These are phyloP conservation scores for Eremobia ochroleuca DNA, from an alignment of 2,888 invertebrate species.

Conservation along the genomic window DNA sequence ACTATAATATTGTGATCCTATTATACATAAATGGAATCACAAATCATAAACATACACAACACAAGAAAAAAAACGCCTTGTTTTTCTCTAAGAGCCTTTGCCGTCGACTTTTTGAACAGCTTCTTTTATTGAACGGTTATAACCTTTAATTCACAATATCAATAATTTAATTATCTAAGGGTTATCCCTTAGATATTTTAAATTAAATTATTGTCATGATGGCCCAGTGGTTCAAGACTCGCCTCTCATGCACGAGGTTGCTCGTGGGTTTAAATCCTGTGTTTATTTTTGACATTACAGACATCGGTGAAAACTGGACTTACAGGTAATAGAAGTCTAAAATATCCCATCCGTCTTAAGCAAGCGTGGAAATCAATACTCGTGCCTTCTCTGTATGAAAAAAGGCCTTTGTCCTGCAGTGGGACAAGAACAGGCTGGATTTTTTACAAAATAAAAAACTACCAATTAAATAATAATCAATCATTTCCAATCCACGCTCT, in stretches of 20 bases:
- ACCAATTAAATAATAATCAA: conserved; percentile 6
- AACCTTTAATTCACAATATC: too few relatives aligned
- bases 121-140: conserved; percentile 1
- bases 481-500: conserved; percentile 42
- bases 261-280: background rate
- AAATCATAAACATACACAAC: background rate
- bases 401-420: background rate
- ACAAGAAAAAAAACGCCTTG: too few relatives aligned
- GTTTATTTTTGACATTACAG: background rate
- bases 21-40: background rate
- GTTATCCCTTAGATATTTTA: too few relatives aligned
- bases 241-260: background rate
- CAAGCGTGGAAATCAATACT: background rate
- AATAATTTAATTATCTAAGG: too few relatives aligned
- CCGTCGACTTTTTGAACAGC: background rate
- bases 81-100: background rate
- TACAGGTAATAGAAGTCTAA: background rate
- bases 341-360: background rate
- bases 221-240: background rate
- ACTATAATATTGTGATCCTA: background rate
- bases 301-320: background rate
- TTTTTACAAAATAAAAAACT: background rate
- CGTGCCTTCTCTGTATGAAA: background rate
- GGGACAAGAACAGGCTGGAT: background rate
- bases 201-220: background rate